These are phyloP conservation scores for Dorcus hopei DNA, from an alignment of 2,888 invertebrate species.

Conservation along the genomic window DNA sequence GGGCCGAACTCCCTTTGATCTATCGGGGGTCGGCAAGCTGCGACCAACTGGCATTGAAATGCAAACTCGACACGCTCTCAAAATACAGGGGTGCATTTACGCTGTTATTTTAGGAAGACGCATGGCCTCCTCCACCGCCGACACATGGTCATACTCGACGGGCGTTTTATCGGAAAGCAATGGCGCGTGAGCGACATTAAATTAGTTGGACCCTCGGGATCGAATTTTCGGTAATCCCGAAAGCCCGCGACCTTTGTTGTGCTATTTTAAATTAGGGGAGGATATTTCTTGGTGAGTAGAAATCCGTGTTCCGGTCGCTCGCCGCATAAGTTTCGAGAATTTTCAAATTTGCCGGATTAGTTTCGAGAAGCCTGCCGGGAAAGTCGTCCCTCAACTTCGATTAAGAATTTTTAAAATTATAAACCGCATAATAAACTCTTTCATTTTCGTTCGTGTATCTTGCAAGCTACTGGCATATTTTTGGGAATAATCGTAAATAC, in stretches of 20 bases:
- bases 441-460: too few species aligned
- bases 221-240: slow-evolving; percentile 27
- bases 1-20: slow-evolving; percentile 31
- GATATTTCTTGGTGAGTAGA: too few species aligned
- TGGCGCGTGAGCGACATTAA: slow-evolving; percentile 31
- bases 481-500: too few species aligned
- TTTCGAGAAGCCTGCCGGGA: too few species aligned
- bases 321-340: too few species aligned
- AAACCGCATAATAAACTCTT: too few species aligned
- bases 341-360: too few species aligned
- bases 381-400: too few species aligned
- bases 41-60: slow-evolving; percentile 32
- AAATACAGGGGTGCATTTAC: slow-evolving; percentile 22
- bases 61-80: slow-evolving; percentile 19
- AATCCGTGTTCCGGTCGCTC: too few species aligned
- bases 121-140: slow-evolving; percentile 16
- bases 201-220: slow-evolving; percentile 23
- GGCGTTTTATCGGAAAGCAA: slow-evolving; percentile 30
- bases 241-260: slow-evolving; percentile 1
- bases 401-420: too few species aligned
- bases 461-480: too few species aligned
- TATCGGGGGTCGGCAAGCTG: slow-evolving; percentile 28
- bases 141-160: slow-evolving; percentile 28
- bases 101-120: slow-evolving; percentile 36
- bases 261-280: neutral